A percentile compares a stretch with the other conserved stretches of the same genome.
Conservation (phyloP, 2,797 vertebrate species). For the Sternarchorhynchus goeldii region DNA sequence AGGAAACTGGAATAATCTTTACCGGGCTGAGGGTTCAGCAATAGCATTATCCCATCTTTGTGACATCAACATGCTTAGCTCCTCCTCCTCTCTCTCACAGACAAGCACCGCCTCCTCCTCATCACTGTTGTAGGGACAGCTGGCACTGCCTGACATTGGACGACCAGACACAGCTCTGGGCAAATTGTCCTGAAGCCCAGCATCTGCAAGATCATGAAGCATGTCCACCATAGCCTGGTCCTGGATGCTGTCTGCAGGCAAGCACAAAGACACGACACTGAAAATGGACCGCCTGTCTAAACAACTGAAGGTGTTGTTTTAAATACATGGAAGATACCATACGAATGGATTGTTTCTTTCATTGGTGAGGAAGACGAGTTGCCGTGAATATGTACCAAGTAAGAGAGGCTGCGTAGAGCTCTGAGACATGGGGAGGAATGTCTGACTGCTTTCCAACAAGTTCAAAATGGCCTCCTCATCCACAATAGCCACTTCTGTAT, state of each 20-base stretch:
- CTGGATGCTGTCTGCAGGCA: slow-evolving; percentile 79
- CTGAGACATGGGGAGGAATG: slow-evolving; percentile 86
- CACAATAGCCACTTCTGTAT: slow-evolving; percentile 84
- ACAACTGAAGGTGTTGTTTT: no score
- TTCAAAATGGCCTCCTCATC: slow-evolving; percentile 96
- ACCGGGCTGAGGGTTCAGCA: slow-evolving; percentile 70
- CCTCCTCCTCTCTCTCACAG: slow-evolving; percentile 88
- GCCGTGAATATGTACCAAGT: slow-evolving; percentile 69
- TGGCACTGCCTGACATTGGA: slow-evolving; percentile 72
- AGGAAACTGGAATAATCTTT: slow-evolving; percentile 66
- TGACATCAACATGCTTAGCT: slow-evolving; percentile 94
- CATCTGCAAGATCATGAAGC: slow-evolving; percentile 87
- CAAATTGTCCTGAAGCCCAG: slow-evolving; percentile 79
- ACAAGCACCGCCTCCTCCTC: slow-evolving; percentile 93
- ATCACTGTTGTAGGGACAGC: slow-evolving; percentile 90
- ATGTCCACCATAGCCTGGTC: slow-evolving; percentile 87
- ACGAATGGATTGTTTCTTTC: not conserved
- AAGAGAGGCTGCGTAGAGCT: slow-evolving; percentile 81
- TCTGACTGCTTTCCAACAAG: slow-evolving; percentile 93
- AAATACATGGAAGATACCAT: no score
- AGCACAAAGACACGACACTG: not conserved
- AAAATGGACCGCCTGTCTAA: no score
- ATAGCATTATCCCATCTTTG: slow-evolving; percentile 89
- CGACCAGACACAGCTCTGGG: slow-evolving; percentile 72
- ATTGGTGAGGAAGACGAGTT: not conserved